phyloP scores from a whole-genome alignment of 2,113 vertebrate species.

The Falco punctatus region DNA sequence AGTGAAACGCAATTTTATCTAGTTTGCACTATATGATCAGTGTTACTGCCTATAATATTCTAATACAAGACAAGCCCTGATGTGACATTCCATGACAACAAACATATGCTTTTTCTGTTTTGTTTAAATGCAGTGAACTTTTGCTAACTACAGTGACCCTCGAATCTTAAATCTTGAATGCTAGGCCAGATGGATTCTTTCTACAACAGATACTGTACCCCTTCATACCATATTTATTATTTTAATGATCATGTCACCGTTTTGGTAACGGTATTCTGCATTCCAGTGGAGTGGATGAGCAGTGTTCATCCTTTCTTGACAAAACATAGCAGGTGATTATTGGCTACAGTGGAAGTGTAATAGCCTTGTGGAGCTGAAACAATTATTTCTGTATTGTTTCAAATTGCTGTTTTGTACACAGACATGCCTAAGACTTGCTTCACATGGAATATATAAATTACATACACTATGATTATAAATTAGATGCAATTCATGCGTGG shows the following conservation, averaged over 20 bases:
- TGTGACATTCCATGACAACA: slow-evolving; percentile 80
- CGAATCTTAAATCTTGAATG: slow-evolving; percentile 56
- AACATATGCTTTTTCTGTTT: slow-evolving; percentile 65
- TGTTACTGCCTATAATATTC: slow-evolving; percentile 95
- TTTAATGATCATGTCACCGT: slow-evolving; percentile 47
- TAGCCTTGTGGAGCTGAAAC: slow-evolving; percentile 52
- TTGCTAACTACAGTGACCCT: slow-evolving; percentile 70
- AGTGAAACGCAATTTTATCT: slow-evolving; percentile 88
- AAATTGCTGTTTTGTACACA: slow-evolving; percentile 37
- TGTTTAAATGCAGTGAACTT: slow-evolving; percentile 72
- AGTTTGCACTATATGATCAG: slow-evolving; percentile 98
- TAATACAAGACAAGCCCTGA: slow-evolving; percentile 80
- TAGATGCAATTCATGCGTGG: background rate
- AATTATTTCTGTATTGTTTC: slow-evolving; percentile 50
- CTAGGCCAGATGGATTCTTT: slow-evolving; percentile 68
- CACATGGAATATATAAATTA: slow-evolving; percentile 42
- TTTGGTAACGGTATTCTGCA: slow-evolving; percentile 61
- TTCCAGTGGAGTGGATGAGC: slow-evolving; percentile 65
- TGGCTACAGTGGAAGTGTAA: slow-evolving; percentile 42
- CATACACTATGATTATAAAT: slow-evolving; percentile 15
- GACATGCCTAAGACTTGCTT: slow-evolving; percentile 60
- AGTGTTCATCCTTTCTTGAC: slow-evolving; percentile 56
- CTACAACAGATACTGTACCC: slow-evolving; percentile 61
- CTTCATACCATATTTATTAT: slow-evolving; percentile 58
- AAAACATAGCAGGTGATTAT: slow-evolving; percentile 43